These are phyloP conservation scores for Thunnus albacares DNA, from an alignment of 2,797 vertebrate species.

Conservation along the genomic window DNA sequence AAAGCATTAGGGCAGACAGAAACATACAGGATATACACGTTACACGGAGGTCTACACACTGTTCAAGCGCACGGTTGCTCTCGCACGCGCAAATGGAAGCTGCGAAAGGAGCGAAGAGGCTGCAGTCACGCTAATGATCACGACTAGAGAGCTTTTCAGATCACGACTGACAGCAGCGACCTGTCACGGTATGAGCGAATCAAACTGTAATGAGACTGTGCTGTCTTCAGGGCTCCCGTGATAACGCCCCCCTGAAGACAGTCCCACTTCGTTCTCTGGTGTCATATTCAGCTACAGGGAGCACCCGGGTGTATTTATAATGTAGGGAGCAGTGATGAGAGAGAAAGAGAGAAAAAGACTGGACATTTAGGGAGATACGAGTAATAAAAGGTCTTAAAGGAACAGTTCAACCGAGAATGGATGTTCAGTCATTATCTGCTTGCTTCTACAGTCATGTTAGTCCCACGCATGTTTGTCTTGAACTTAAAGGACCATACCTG, in stretches of 20 bases:
- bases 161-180: slow-evolving; percentile 20
- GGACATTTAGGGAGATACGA: neutral
- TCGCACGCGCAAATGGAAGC: slow-evolving; percentile 29
- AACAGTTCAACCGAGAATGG: neutral
- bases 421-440: neutral
- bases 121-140: slow-evolving; percentile 49
- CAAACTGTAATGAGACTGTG: slow-evolving; percentile 15
- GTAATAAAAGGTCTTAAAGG: neutral
- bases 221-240: slow-evolving; percentile 17
- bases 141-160: slow-evolving; percentile 26
- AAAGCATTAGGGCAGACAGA: slow-evolving; percentile 17
- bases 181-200: slow-evolving; percentile 14
- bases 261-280: slow-evolving; percentile 13
- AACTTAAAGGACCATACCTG: neutral
- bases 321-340: slow-evolving; percentile 2
- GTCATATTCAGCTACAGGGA: slow-evolving; percentile 19
- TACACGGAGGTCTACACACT: neutral
- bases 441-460: neutral
- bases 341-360: neutral
- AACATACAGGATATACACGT: neutral
- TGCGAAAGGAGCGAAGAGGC: slow-evolving; percentile 22
- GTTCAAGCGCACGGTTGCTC: neutral
- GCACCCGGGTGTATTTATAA: slow-evolving; percentile 38
- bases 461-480: neutral
- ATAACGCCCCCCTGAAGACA: slow-evolving; percentile 24